Conservation (phyloP, 2,113 vertebrate genomes). For the Myrmophylax atrothorax region DNA sequence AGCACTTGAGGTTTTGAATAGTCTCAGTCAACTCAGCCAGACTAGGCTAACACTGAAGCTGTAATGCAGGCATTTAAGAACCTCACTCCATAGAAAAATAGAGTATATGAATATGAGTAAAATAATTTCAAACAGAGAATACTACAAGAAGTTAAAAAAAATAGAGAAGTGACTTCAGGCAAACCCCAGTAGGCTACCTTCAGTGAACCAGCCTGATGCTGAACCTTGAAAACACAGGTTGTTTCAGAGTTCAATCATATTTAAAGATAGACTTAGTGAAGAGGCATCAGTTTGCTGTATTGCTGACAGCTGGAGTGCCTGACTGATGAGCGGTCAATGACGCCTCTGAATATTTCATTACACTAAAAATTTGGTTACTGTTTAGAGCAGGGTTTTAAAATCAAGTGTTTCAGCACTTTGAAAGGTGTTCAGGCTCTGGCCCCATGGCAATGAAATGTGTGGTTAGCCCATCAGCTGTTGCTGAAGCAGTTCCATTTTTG, state of each 20-base stretch:
- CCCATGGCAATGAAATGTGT: background rate
- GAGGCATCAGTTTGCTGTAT: background rate
- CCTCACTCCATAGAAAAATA: background rate
- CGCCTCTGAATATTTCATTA: background rate
- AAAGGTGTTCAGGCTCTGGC: background rate
- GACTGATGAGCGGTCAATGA: background rate
- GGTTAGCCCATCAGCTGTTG: background rate
- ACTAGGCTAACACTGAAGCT: background rate
- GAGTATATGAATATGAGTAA: background rate
- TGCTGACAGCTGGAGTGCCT: background rate
- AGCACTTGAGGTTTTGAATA: conserved; percentile 5
- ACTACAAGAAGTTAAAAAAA: background rate
- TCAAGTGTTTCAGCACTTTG: background rate
- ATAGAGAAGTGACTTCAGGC: background rate
- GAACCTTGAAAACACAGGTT: background rate
- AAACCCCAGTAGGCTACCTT: background rate
- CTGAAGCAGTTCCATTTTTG: background rate
- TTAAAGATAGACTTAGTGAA: background rate
- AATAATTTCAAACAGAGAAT: background rate
- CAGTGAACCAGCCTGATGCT: background rate
- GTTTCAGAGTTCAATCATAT: background rate
- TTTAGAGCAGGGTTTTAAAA: background rate
- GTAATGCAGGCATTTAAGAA: background rate
- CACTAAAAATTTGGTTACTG: background rate
- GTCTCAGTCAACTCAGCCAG: background rate